These are phyloP conservation scores for Holocentrus rufus DNA, from an alignment of 2,797 vertebrate species.

Conservation along the genomic window DNA sequence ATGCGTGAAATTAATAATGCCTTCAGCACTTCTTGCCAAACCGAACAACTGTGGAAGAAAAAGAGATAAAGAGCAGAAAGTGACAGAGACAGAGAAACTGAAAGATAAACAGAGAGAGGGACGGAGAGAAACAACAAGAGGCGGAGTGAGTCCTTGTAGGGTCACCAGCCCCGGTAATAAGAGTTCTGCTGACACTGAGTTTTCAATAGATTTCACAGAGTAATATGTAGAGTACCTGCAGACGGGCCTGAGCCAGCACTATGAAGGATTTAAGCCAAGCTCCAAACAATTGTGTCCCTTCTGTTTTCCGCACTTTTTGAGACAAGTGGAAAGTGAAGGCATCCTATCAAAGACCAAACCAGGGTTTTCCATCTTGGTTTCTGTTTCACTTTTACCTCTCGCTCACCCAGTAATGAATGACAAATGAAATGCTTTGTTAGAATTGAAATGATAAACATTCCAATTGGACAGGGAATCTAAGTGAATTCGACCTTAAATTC, in stretches of 20 bases:
- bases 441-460: neutral
- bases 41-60: conserved; percentile 33
- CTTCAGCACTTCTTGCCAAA: conserved; percentile 25
- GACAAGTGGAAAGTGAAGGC: conserved; percentile 20
- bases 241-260: conserved; percentile 45
- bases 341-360: neutral
- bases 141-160: conserved; percentile 32
- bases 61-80: conserved; percentile 12
- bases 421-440: neutral
- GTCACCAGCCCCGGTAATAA: conserved; percentile 46
- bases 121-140: conserved; percentile 27
- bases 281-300: conserved; percentile 18
- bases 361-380: conserved; percentile 20
- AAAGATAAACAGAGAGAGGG: neutral
- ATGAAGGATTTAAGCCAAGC: conserved; percentile 46
- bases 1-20: conserved; percentile 18
- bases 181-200: conserved; percentile 61
- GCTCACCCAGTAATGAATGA: neutral
- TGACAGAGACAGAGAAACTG: neutral
- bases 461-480: too few relatives aligned
- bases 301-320: conserved; percentile 34
- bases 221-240: conserved; percentile 43
- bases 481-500: too few relatives aligned
- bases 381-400: neutral
- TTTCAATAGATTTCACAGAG: conserved; percentile 58